A percentile compares a stretch with the other conserved stretches of the same genome.
phyloP scores from a whole-genome alignment of 2,113 vertebrate genomes.

The Dinomys branickii region DNA sequence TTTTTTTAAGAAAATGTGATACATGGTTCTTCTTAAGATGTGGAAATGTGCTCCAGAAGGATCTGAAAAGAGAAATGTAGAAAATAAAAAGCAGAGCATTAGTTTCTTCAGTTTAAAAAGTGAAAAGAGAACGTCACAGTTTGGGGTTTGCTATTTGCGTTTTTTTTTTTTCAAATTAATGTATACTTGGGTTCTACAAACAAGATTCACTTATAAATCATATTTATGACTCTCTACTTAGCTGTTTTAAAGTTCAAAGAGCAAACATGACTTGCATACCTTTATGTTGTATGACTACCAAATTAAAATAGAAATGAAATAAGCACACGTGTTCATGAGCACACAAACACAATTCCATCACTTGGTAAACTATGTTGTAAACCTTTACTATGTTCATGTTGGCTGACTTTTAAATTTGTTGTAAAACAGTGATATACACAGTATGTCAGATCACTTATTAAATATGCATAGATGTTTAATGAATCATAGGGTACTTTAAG shows the following conservation, averaged over 20 bases:
- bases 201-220: background rate
- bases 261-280: background rate
- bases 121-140: background rate
- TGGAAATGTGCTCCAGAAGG: background rate
- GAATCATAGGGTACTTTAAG: background rate
- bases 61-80: background rate
- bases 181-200: background rate
- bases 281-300: background rate
- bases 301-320: background rate
- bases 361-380: background rate
- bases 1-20: conserved; percentile 62
- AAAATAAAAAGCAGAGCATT: background rate
- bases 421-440: background rate
- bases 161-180: background rate
- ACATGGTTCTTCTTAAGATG: background rate
- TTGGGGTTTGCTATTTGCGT: background rate
- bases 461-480: background rate
- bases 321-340: background rate
- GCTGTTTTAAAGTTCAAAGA: background rate
- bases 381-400: background rate
- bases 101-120: background rate
- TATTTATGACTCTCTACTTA: background rate
- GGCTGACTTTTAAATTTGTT: background rate
- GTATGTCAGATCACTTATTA: background rate
- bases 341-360: background rate